Conservation (phyloP, 2,888 invertebrate species). For the Icerya purchasi region DNA sequence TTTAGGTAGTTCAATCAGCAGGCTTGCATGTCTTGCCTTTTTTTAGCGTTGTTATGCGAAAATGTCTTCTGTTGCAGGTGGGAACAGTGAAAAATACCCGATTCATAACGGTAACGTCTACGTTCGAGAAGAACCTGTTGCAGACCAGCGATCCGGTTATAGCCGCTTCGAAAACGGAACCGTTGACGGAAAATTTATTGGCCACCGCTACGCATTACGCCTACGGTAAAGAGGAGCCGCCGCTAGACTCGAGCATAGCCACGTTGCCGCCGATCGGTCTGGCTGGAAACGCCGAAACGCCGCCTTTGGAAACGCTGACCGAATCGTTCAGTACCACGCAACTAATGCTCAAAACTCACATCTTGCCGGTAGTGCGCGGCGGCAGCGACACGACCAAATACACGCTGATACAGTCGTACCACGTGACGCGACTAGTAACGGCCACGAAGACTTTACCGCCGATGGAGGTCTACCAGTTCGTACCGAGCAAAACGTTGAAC, state of each 20-base stretch:
- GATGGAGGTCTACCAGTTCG: constrained; percentile 66
- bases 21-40: no score
- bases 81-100: constrained; percentile 70
- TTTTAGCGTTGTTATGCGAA: no score
- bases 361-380: constrained; percentile 57
- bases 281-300: constrained; percentile 50
- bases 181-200: constrained; percentile 68
- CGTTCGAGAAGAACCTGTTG: constrained; percentile 50
- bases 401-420: constrained; percentile 74
- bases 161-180: constrained; percentile 33
- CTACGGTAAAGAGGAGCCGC: constrained; percentile 46
- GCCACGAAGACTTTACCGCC: constrained; percentile 78
- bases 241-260: constrained; percentile 52
- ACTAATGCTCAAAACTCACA: constrained; percentile 66
- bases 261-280: constrained; percentile 61
- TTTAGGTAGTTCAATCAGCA: no score
- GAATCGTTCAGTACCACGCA: constrained; percentile 84
- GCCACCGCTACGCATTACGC: constrained; percentile 44
- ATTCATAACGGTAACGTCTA: constrained; percentile 69
- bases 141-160: constrained; percentile 23
- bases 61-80: no score
- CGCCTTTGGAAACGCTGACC: constrained; percentile 66
- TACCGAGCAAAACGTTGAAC: constrained; percentile 63
- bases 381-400: constrained; percentile 50
- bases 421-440: constrained; percentile 64